Base-by-base conservation (phyloP, 2,113 vertebrate genomes). In the Neodontobutis hainanensis region DNA sequence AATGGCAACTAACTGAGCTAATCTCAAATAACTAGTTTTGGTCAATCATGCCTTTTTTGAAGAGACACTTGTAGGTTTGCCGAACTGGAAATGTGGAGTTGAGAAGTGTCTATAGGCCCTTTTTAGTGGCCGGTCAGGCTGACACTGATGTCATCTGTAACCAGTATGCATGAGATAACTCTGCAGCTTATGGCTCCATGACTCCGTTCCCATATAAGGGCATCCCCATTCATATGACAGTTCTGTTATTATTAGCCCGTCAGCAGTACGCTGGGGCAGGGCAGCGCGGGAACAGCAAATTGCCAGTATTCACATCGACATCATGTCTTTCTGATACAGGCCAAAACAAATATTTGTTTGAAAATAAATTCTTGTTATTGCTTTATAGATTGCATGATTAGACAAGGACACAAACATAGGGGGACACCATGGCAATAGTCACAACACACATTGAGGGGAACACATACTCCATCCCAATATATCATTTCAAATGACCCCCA, bases 191-290 rank as follows among this genome's bases (percentile, higher is more conserved):
- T 60, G 65, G 62, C 74, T 74, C 67, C 5, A 9, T 36, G 75
- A 70, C 77, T 85, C 62, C 68, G 43, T 83, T 14, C 45, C 89
- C 88, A 78, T 89, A 90, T 78, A 91, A 85, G 87, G 88, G 70
- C 0, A 27, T 47, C 70, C 71, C 69, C 82, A 80, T 85, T 87
- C 84, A 81, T 77, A 70, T 67, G 64, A 63, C 73, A 40, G 73
- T 49, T 61, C 6, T 56, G 82, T 80, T 89, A 86, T 88, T 85
- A 61, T 85, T 87, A 86, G 87, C 50, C 38, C 44, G 52, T 49
- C 68, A 59, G 53, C 42, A 66, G 65, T 53, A 61, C 69, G 47
- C 45, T 47, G 65, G 61, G 60, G 19, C 61, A 66, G 58, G 78
- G 36, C 62, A 76, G 62, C 82, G 69, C 55, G 61, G 69, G 72